Evolutionary conservation across 1,140 invertebrate species (phyloP).

Genomic region (Tetramorium alpestre): DNA sequence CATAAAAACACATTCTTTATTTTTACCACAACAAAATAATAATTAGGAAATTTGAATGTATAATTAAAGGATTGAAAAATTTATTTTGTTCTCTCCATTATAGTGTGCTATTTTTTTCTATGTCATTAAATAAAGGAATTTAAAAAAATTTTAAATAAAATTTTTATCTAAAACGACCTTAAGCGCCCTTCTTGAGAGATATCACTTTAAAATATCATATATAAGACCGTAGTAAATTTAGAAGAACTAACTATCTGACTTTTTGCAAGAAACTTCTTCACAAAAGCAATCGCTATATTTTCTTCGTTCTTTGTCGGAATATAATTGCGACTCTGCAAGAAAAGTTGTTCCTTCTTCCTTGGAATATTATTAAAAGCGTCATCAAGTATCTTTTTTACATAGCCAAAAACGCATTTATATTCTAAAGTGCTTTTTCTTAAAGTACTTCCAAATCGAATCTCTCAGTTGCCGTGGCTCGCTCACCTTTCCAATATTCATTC

Average conservation of each 20-base stretch:
- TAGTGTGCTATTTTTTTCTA: background rate
- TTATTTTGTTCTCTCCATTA: background rate
- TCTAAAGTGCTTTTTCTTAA: background rate
- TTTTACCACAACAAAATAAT: background rate
- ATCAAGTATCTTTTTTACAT: slow-evolving; percentile 42
- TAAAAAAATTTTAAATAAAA: too few species aligned
- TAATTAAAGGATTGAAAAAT: background rate
- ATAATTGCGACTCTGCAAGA: slow-evolving; percentile 18
- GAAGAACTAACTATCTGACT: background rate
- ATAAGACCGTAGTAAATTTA: slow-evolving; percentile 30
- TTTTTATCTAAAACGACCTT: too few species aligned
- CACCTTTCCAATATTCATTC: slow-evolving; percentile 50
- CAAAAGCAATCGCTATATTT: slow-evolving; percentile 41
- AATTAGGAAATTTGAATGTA: background rate
- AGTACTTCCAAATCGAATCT: slow-evolving; percentile 34
- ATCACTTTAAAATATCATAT: slow-evolving; percentile 2
- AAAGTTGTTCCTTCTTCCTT: slow-evolving; percentile 1
- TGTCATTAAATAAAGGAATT: background rate
- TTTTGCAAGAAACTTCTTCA: slow-evolving; percentile 26
- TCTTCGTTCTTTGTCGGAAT: slow-evolving; percentile 13
- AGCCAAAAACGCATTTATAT: slow-evolving; percentile 33
- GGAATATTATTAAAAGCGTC: slow-evolving; percentile 34
- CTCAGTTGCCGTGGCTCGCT: background rate
- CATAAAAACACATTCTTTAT: background rate
- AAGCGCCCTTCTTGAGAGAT: background rate